Percentiles rank a stretch among this genome's conserved stretches.
These are phyloP conservation scores for Colinus virginianus DNA, from an alignment of 2,113 vertebrate genomes.

Conservation along the genomic window DNA sequence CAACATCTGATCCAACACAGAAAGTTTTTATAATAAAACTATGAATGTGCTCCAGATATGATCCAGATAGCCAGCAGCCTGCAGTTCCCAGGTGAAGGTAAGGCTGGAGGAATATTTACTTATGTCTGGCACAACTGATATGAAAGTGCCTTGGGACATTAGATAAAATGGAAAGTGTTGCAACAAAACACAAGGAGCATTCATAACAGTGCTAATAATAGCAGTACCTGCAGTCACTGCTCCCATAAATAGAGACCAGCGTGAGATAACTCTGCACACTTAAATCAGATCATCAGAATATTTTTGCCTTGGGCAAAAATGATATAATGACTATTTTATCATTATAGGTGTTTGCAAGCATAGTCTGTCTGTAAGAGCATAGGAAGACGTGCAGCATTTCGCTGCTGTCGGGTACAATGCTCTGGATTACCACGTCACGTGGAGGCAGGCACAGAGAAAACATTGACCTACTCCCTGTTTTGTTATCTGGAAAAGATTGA, in stretches of 20 bases:
- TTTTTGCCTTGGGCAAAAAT: conserved; percentile 24
- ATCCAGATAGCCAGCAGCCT: neutral
- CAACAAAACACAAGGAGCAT: conserved; percentile 29
- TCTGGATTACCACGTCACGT: neutral
- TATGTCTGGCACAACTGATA: conserved; percentile 8
- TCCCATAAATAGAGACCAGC: conserved; percentile 58
- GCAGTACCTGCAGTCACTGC: conserved; percentile 35
- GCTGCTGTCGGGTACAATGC: neutral
- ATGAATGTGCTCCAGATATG: neutral
- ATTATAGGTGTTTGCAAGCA: conserved; percentile 17
- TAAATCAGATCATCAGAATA: conserved; percentile 35
- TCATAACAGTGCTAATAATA: conserved; percentile 54
- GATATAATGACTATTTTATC: conserved; percentile 32
- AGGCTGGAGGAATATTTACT: conserved; percentile 20
- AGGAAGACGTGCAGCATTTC: neutral
- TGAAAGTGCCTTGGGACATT: conserved; percentile 19
- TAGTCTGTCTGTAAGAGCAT: rapidly evolving
- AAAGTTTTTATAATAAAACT: neutral
- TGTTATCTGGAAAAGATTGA: neutral
- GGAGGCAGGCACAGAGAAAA: conserved; percentile 14
- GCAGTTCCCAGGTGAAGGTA: neutral
- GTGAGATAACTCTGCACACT: neutral
- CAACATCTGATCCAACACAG: neutral
- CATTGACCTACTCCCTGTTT: neutral
- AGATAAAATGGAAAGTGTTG: conserved; percentile 49